Evolutionary conservation across 2,888 invertebrate species (phyloP), one percentile per base, ranked within the genome.

Genomic region (Drosophila mimica): DNA sequence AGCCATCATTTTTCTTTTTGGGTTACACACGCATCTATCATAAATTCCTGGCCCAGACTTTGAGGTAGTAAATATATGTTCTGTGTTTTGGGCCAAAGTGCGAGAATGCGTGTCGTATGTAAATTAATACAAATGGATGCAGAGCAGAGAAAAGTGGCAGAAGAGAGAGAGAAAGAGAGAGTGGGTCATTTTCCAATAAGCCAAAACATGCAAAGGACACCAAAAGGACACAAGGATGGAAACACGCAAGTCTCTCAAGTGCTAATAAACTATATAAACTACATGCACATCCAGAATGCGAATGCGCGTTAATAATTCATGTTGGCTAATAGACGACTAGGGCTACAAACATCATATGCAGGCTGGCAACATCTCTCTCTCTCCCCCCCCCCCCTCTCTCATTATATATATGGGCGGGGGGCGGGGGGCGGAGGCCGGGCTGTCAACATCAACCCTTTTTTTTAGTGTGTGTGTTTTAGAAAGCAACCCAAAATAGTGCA

Each of bases 251-350:
- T 63, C 75, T 84, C 81, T 86, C 81, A 89, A 89, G 91, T 91
- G 91, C 82, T 91, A 88, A 85, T 91, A 90, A 89, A 89, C 90
- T 87, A 85, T 81, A 86, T 79, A 89, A 88, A 91, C 91, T 85
- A 85, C 83, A 83, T 81, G 78, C 83, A 85, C 79, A 84, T 73
- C 76, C 70, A 71, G 61, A 81, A 80, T 79, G 56, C 56, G 54
- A 46, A 46, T 46, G 76, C 77, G 80, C 85, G 79, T 91, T 87
- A 82, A 85, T 89, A 90, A 89, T 91, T 89, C 85, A 91, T 85
- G 83, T 73, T 74, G 69, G 63, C 86, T 86, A 86, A 83, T 84
- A 84, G 83, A 73, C 74, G 69, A 69, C 61, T 64, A 68, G 76
- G 76, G 25, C 25, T 15, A 75, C 76, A 79, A 68, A 78, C 83